phyloP scores from a whole-genome alignment of 2,888 invertebrate species.

The Hypercompe scribonia region DNA sequence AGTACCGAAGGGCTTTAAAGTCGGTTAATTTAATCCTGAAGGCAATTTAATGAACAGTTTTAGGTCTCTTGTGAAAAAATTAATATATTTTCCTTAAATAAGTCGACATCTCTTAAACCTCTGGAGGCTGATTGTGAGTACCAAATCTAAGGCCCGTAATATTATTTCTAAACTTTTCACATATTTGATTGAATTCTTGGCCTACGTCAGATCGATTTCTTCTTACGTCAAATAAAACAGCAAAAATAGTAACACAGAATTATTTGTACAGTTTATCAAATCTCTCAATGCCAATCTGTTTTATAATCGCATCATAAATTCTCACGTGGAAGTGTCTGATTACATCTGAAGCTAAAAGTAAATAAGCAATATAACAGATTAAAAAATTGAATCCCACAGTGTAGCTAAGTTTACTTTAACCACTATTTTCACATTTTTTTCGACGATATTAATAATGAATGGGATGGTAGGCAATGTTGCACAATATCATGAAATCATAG shows the following conservation, averaged over 20 bases:
- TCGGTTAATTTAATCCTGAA: not conserved
- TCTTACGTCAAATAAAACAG: not conserved
- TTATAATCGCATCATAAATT: no score
- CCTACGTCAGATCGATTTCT: not conserved
- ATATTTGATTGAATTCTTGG: not conserved
- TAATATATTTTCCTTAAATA: no score
- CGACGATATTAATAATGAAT: no score
- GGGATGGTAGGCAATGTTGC: no score
- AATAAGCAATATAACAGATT: not conserved
- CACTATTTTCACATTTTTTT: no score
- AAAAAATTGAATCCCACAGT: not conserved
- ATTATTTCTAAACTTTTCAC: no score
- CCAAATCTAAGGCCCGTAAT: not conserved
- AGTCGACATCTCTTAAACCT: not conserved
- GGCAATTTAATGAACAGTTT: not conserved
- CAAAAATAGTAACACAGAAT: not conserved
- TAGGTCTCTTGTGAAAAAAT: no score
- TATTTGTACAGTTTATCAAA: not conserved
- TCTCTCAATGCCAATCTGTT: not conserved
- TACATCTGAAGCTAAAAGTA: no score
- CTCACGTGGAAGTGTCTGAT: not conserved
- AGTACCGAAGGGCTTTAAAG: not conserved
- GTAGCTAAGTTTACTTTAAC: not conserved
- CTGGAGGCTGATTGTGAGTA: not conserved
- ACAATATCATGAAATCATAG: no score